Conservation (phyloP, 2,797 vertebrate species). For the Danio jaintianensis region DNA sequence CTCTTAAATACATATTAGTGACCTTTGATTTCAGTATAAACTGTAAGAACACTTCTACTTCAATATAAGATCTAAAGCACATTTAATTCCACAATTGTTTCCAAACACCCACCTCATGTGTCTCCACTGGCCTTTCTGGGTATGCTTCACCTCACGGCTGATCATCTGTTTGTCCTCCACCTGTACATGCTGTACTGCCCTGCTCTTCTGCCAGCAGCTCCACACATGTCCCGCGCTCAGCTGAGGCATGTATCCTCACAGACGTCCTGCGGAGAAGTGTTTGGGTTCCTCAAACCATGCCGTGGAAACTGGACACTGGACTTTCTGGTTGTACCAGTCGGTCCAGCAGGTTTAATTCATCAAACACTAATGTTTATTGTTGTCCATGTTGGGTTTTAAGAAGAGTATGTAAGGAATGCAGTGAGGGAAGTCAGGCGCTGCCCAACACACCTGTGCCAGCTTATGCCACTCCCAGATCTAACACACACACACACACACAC, state of each 20-base stretch:
- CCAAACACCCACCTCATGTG: constrained; percentile 61
- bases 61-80: neutral
- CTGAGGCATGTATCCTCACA: constrained; percentile 55
- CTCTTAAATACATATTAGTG: no score
- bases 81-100: neutral
- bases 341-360: constrained; percentile 48
- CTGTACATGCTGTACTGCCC: constrained; percentile 40
- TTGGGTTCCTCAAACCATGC: neutral
- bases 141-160: constrained; percentile 4
- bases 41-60: no score
- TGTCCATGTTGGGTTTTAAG: constrained; percentile 27
- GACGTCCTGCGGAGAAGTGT: constrained; percentile 28
- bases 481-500: neutral
- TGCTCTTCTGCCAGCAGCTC: neutral
- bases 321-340: constrained; percentile 65
- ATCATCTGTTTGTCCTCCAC: constrained; percentile 29
- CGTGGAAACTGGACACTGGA: constrained; percentile 16
- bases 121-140: constrained; percentile 12
- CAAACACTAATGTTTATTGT: neutral
- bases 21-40: no score
- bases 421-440: constrained; percentile 6
- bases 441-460: constrained; percentile 22
- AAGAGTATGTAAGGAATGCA: constrained; percentile 64
- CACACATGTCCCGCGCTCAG: constrained; percentile 38
- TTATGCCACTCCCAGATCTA: constrained; percentile 1